phyloP scores from a whole-genome alignment of 2,113 vertebrate genomes.

The Lagopus leucura region DNA sequence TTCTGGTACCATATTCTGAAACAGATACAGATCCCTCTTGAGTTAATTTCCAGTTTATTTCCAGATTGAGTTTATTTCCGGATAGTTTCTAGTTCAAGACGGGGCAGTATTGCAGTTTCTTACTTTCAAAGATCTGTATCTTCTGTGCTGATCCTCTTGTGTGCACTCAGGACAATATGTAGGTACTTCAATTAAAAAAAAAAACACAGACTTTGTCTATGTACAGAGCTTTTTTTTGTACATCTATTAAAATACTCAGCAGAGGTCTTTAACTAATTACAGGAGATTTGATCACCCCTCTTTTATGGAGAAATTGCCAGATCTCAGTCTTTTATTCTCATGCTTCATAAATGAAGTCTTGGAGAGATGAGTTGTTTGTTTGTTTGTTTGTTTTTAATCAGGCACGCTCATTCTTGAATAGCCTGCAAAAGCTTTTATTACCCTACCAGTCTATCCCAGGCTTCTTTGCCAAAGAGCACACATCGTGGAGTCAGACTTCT shows the following conservation, averaged over 20 bases:
- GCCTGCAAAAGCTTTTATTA: neutral
- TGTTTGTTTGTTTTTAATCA: neutral
- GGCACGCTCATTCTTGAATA: neutral
- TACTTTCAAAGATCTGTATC: neutral
- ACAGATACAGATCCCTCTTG: accelerated
- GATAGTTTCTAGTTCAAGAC: neutral
- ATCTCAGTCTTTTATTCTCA: neutral
- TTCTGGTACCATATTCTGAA: neutral
- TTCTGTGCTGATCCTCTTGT: neutral
- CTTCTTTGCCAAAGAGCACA: neutral
- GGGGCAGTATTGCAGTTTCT: neutral
- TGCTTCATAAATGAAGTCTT: neutral
- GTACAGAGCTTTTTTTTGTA: neutral
- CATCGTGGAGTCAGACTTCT: neutral
- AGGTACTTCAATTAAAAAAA: neutral
- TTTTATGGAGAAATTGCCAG: neutral
- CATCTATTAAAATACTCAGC: neutral
- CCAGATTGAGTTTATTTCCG: neutral
- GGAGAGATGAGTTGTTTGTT: neutral
- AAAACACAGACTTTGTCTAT: neutral
- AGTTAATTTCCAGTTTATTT: neutral
- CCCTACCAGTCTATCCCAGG: neutral
- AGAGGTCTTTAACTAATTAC: neutral
- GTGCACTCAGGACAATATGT: neutral
- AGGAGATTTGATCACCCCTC: neutral